Percentiles rank a stretch among this genome's conserved stretches.
Conservation (phyloP, 92 coral and sea anemone genomes). For the Epizoanthus rinbou region DNA sequence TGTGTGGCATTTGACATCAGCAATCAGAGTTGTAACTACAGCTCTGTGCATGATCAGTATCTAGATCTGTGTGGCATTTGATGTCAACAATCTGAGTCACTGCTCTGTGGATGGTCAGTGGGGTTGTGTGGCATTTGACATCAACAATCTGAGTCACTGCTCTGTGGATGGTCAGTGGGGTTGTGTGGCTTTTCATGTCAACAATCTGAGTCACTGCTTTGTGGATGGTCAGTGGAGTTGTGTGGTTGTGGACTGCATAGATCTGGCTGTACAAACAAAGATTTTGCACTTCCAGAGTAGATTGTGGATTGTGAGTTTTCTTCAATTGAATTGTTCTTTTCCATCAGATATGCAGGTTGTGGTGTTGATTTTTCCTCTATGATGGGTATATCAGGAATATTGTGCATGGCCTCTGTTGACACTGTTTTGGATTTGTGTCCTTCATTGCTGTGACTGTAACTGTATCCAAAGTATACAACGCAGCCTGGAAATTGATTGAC, state of each 20-base stretch:
- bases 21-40: neutral
- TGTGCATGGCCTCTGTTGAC: constrained; percentile 6
- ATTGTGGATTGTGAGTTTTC: neutral
- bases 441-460: constrained; percentile 68
- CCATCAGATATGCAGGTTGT: neutral
- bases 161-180: too few relatives aligned
- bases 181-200: neutral
- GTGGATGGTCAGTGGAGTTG: neutral
- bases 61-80: neutral
- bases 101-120: neutral
- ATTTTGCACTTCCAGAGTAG: neutral
- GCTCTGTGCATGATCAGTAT: neutral
- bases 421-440: constrained; percentile 45
- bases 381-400: constrained; percentile 45
- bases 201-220: neutral
- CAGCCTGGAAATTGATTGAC: constrained; percentile 48
- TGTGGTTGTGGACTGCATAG: neutral
- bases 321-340: neutral
- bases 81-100: neutral
- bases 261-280: neutral
- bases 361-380: constrained; percentile 33
- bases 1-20: too few relatives aligned
- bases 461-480: constrained; percentile 63
- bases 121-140: neutral
- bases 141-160: neutral